Percentiles rank a stretch among this genome's conserved stretches.
Conservation (phyloP, 2,797 vertebrate species). For the Mus caroli region DNA sequence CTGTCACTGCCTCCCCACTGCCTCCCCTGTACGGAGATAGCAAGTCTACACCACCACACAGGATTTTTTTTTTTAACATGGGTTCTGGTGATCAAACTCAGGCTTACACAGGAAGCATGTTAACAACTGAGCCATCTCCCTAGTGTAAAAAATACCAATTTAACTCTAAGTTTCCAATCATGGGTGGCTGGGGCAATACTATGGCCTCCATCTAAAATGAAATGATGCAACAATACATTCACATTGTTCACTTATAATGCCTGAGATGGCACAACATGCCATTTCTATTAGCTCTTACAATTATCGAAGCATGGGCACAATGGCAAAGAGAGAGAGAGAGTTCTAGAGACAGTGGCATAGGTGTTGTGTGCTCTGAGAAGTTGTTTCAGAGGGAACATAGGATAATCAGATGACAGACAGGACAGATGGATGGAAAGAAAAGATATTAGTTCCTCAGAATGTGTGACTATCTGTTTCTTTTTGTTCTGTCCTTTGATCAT, state of each 20-base stretch:
- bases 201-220: neutral
- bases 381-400: neutral
- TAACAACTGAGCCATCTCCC: neutral
- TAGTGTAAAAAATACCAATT: neutral
- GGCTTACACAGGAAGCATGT: neutral
- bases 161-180: neutral
- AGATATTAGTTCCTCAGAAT: neutral
- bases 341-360: no score
- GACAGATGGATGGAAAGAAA: neutral
- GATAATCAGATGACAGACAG: neutral
- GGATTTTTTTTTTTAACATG: neutral
- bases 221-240: neutral
- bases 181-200: neutral
- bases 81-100: neutral
- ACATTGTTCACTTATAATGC: neutral
- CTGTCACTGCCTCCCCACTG: neutral
- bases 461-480: neutral
- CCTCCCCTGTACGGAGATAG: neutral
- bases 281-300: neutral
- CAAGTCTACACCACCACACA: neutral
- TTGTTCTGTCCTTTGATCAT: neutral
- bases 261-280: neutral
- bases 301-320: neutral
- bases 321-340: neutral
- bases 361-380: neutral